A percentile compares a stretch with the other conserved stretches of the same genome.
These are phyloP conservation scores for Melolontha melolontha DNA, from an alignment of 2,888 invertebrate species.

Conservation along the genomic window DNA sequence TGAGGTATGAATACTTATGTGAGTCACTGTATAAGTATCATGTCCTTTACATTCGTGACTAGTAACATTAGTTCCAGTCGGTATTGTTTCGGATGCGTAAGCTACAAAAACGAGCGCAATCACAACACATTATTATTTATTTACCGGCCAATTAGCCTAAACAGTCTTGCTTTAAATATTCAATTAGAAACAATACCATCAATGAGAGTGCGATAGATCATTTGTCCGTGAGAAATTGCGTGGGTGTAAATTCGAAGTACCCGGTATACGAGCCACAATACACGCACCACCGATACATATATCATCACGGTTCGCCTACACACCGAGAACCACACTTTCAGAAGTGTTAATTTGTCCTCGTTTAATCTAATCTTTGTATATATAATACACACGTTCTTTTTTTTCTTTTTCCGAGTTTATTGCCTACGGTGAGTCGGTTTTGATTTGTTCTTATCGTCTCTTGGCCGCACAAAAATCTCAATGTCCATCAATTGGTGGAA, in stretches of 20 bases:
- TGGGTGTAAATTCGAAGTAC: slow-evolving; percentile 8
- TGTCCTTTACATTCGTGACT: slow-evolving; percentile 33
- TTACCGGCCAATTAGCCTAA: slow-evolving; percentile 28
- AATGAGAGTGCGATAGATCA: background rate
- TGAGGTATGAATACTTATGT: no score
- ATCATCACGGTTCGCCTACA: slow-evolving; percentile 12
- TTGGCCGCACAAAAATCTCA: background rate
- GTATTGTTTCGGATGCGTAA: slow-evolving; percentile 18
- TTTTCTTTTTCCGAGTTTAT: background rate
- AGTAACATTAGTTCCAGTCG: slow-evolving; percentile 23
- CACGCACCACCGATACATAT: background rate
- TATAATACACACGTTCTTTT: background rate
- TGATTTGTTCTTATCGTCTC: background rate
- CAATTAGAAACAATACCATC: slow-evolving; percentile 27
- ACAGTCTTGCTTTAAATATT: slow-evolving; percentile 19
- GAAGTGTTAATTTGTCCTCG: slow-evolving; percentile 35
- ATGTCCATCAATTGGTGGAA: background rate
- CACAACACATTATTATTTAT: slow-evolving; percentile 22
- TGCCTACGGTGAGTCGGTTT: background rate
- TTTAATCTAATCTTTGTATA: slow-evolving; percentile 28
- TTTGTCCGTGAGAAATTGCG: slow-evolving; percentile 6
- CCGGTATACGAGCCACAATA: background rate
- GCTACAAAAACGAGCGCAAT: slow-evolving; percentile 7
- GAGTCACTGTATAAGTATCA: no score
- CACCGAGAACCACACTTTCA: slow-evolving; percentile 21